Evolutionary conservation across 2,113 vertebrate species (phyloP).

Genomic region (Seriola quinqueradiata): DNA sequence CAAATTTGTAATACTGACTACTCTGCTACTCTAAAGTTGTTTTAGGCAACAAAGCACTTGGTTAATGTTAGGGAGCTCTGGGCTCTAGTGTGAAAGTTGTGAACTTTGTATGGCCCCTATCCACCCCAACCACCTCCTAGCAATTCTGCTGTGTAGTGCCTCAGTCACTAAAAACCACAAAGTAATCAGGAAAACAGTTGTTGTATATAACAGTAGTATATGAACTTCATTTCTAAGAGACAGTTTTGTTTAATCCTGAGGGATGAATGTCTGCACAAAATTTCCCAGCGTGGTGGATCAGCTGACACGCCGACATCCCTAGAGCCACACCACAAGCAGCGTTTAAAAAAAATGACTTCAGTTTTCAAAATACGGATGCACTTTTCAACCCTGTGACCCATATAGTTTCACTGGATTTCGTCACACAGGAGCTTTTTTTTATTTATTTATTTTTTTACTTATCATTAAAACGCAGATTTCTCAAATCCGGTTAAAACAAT

Average conservation of each 20-base stretch:
- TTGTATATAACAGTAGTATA: background rate
- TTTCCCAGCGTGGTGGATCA: background rate
- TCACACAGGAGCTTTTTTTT: conserved; percentile 1
- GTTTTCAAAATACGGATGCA: background rate
- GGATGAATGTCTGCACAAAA: background rate
- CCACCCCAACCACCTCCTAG: background rate
- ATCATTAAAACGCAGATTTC: conserved; percentile 27
- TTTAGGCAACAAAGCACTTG: background rate
- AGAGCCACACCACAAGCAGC: background rate
- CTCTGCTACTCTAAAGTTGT: background rate
- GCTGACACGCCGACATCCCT: background rate
- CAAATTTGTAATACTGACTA: no score
- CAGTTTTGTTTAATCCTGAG: background rate
- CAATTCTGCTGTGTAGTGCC: background rate
- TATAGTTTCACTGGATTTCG: conserved; percentile 44
- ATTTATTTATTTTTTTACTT: conserved; percentile 1
- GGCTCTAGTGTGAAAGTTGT: background rate
- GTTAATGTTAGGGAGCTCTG: background rate
- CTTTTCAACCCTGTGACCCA: background rate
- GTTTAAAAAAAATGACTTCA: background rate
- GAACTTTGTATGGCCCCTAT: background rate
- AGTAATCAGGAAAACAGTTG: background rate
- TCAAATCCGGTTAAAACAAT: conserved; percentile 11
- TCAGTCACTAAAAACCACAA: background rate
- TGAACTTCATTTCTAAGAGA: background rate